Base-by-base conservation (phyloP, 92 coral and sea anemone genomes). In the Meandrina meandrites region DNA sequence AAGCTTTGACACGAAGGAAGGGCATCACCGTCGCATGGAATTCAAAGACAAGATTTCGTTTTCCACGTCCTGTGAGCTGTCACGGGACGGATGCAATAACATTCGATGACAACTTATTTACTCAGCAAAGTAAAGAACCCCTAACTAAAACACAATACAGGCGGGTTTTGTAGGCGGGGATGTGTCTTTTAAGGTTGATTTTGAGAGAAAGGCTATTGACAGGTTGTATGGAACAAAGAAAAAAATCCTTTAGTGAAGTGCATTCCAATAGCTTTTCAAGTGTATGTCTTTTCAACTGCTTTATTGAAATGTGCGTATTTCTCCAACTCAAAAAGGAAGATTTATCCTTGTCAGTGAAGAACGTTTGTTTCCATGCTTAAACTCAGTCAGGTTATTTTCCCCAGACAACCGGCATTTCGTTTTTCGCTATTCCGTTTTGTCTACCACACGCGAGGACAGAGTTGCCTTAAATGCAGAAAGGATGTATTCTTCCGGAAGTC, bases 141-240 rank as follows among this genome's bases (percentile, higher is more conserved):
- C 50, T 84, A 75, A 73, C 80, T n/a, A 84, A 53, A 57, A 32
- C 58, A 84, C 80, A 84, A 84, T 75, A 27, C 71, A 54, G 87
- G 80, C 79, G 80, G 80, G 87, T 75, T 72, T 56, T 36, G 80
- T 50, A 73, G 81, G 87, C 81, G 81, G 87, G 4, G 87, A 53
- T 27, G 36, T 35, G 87, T 75, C 80, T 53, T 1, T 54, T 32
- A 10, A 51, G 10, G 71, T 84, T 72, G 80, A 84, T 37, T 54
- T 84, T 57, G 56, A 16, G 40, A n/a, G 74, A n/a, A 45, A 36
- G 24, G 3, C n/a, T 6, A 30, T n/a, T 68, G 86, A 70, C 86
- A 69, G 30, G 14, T 69, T 68, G 17, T 30, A 82, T 30, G 19
- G 21, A 24, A 17, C 62, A 21, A 12, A 80, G 9, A 32, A 32